Conservation (phyloP, 2,113 vertebrate species). For the Tupaia tana region DNA sequence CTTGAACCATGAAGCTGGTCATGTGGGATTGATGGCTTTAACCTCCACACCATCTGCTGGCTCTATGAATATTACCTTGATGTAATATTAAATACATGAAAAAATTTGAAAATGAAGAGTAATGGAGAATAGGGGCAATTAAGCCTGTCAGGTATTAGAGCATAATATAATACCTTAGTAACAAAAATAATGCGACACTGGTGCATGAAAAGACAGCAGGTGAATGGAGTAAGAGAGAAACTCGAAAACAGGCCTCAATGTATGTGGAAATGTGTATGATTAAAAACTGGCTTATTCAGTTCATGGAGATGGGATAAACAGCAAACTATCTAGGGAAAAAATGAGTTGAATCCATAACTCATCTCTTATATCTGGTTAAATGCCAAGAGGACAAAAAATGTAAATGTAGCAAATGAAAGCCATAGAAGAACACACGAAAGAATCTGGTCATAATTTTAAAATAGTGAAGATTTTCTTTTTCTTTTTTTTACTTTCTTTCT, state of each 20-base stretch:
- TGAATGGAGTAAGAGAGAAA: accelerated
- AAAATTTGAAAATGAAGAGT: background rate
- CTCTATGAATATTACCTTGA: background rate
- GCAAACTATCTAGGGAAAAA: background rate
- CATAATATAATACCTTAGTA: background rate
- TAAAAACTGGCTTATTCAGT: background rate
- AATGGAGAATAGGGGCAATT: background rate
- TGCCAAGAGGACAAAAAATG: background rate
- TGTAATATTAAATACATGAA: background rate
- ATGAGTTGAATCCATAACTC: background rate
- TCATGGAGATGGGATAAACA: background rate
- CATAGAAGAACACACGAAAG: background rate
- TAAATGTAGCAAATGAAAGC: background rate
- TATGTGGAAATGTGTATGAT: background rate
- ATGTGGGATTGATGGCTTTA: too few relatives aligned
- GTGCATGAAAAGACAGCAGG: background rate
- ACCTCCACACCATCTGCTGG: too few relatives aligned
- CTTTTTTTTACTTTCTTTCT: too few relatives aligned
- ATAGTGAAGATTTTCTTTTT: background rate
- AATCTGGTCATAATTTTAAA: background rate
- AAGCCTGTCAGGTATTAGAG: background rate
- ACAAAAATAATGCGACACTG: background rate
- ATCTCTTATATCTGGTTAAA: background rate
- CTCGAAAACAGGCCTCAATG: background rate
- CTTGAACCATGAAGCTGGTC: too few relatives aligned